phyloP scores from a whole-genome alignment of 2,888 invertebrate species.

The Drepanosiphum platanoidis region DNA sequence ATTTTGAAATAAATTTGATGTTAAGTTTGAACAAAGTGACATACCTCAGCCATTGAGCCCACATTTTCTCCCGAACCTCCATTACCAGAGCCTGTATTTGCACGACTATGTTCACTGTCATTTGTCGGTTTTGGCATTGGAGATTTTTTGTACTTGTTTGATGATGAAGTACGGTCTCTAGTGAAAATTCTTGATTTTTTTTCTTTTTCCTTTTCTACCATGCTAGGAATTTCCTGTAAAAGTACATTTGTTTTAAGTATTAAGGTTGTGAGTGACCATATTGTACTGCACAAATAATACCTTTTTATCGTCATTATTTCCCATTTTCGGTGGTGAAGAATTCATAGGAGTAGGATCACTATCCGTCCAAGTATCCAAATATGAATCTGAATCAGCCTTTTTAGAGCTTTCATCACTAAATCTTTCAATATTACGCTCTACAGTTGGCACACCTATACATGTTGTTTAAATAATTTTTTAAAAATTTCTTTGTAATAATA shows the following conservation, averaged over 20 bases:
- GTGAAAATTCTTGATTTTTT: slow-evolving; percentile 74
- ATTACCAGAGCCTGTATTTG: neutral
- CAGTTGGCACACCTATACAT: slow-evolving; percentile 41
- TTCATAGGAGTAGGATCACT: slow-evolving; percentile 72
- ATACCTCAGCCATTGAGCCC: slow-evolving; percentile 35
- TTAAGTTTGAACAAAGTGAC: neutral
- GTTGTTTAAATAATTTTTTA: neutral
- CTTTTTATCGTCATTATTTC: slow-evolving; percentile 62
- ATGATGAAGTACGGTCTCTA: slow-evolving; percentile 69
- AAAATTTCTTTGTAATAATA: neutral
- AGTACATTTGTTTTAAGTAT: neutral
- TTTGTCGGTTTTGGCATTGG: slow-evolving; percentile 53
- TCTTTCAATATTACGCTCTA: slow-evolving; percentile 69
- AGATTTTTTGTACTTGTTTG: slow-evolving; percentile 72
- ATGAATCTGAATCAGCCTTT: slow-evolving; percentile 71
- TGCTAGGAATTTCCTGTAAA: slow-evolving; percentile 34
- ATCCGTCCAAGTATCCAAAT: slow-evolving; percentile 73
- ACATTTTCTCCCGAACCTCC: slow-evolving; percentile 22
- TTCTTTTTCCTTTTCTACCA: slow-evolving; percentile 58
- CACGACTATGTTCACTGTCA: slow-evolving; percentile 28
- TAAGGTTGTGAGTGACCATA: neutral
- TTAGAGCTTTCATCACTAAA: slow-evolving; percentile 72
- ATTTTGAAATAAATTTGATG: neutral
- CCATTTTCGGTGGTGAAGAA: slow-evolving; percentile 68
- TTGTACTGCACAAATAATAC: slow-evolving; percentile 24